Percentiles rank a stretch among this genome's conserved stretches.
Conservation (phyloP, 2,113 vertebrate species). For the Mirza zaza region DNA sequence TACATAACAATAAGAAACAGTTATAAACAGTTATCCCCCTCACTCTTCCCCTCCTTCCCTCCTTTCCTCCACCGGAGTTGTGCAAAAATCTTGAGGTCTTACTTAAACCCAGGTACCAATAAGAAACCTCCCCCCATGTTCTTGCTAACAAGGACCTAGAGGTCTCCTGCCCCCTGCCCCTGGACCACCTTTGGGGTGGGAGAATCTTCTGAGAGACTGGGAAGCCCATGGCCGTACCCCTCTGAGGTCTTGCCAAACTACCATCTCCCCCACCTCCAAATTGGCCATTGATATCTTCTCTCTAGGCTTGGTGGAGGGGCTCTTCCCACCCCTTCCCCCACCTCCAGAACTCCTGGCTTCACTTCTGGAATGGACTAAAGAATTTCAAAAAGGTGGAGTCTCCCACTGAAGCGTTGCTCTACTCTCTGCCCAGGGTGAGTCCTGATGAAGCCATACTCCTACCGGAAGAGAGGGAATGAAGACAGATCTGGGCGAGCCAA, state of each 20-base stretch:
- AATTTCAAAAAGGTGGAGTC: background rate
- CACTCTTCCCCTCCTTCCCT: too few species aligned
- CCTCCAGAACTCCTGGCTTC: background rate
- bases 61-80: background rate
- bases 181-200: background rate
- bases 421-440: background rate
- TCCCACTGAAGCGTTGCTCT: background rate
- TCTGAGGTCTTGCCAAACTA: background rate
- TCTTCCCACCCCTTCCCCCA: background rate
- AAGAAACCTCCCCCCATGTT: background rate
- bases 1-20: background rate
- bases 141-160: background rate
- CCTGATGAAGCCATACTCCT: background rate
- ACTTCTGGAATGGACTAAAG: background rate
- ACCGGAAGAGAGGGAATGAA: background rate
- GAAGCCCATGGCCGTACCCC: background rate
- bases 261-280: background rate
- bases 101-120: background rate
- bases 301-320: background rate
- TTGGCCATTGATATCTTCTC: background rate
- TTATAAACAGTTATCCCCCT: background rate
- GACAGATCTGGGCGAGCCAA: background rate
- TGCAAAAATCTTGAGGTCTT: background rate
- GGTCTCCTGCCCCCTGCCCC: background rate
- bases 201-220: background rate